Conservation (phyloP, 2,797 vertebrate species). For the Odontamblyopus rebecca region DNA sequence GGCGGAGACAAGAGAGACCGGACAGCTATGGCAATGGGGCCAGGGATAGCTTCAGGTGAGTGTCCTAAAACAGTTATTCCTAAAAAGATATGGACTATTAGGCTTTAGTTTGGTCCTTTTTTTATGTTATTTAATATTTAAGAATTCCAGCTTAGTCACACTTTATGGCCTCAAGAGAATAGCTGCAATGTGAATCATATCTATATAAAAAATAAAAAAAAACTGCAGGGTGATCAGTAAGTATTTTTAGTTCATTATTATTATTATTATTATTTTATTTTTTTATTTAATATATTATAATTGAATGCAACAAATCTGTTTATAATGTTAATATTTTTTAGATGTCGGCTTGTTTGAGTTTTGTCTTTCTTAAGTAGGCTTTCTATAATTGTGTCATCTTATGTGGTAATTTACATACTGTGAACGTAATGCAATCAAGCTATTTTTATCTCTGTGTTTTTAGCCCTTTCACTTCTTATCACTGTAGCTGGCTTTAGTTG, state of each 20-base stretch:
- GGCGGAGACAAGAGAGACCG: constrained; percentile 86
- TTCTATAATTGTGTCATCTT: neutral
- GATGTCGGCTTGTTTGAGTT: no score
- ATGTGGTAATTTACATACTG: neutral
- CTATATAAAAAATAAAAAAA: no score
- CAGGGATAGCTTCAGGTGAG: constrained; percentile 82
- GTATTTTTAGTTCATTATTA: no score
- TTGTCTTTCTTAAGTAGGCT: neutral
- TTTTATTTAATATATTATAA: no score
- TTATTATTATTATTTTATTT: no score
- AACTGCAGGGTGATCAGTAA: no score
- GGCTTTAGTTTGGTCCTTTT: neutral
- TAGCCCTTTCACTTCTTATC: neutral
- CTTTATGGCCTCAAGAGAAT: no score
- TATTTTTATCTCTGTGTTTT: constrained; percentile 1
- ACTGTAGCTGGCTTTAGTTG: neutral
- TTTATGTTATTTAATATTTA: no score
- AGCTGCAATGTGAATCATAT: no score
- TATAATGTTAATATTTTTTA: no score
- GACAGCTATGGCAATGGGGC: constrained; percentile 74
- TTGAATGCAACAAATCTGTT: no score
- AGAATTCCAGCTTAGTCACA: no score
- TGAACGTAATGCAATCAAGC: neutral
- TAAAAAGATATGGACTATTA: neutral
- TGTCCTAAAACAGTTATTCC: constrained; percentile 5